These are phyloP conservation scores for Podarcis raffonei DNA, from an alignment of 2,113 vertebrate genomes.

Conservation along the genomic window DNA sequence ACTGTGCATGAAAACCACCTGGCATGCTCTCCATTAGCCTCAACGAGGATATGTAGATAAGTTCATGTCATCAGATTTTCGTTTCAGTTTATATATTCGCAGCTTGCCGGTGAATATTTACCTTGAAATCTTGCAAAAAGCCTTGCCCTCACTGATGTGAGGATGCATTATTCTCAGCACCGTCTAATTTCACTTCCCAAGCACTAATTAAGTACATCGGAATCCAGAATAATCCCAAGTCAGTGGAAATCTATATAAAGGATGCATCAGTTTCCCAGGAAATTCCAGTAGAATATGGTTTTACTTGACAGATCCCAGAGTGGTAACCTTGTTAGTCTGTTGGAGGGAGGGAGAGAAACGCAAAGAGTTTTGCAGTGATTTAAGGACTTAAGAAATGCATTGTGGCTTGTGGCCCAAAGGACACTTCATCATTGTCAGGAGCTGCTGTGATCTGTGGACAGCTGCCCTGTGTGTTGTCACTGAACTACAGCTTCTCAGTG, in stretches of 20 bases:
- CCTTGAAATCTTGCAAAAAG: neutral
- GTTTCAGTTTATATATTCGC: neutral
- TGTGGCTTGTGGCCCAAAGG: neutral
- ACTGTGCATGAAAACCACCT: neutral
- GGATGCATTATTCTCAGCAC: neutral
- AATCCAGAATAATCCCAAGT: neutral
- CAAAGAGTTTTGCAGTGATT: neutral
- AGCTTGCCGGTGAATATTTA: neutral
- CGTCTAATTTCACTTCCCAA: neutral
- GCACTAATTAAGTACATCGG: neutral
- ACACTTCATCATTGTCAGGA: neutral
- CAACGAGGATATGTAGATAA: neutral
- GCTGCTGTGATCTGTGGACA: too few species aligned
- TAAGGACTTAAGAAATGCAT: neutral
- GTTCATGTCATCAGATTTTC: neutral
- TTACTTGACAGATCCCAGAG: neutral
- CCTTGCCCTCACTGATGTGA: neutral
- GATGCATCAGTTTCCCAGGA: constrained; percentile 4
- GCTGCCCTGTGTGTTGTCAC: too few species aligned
- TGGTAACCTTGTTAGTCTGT: neutral
- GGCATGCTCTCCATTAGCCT: neutral
- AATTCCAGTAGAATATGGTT: neutral
- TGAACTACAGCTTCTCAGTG: too few species aligned
- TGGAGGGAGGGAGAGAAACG: neutral
- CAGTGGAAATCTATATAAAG: constrained; percentile 4